phyloP scores from a whole-genome alignment of 2,113 vertebrate genomes.

The Paedocypris sp. region DNA sequence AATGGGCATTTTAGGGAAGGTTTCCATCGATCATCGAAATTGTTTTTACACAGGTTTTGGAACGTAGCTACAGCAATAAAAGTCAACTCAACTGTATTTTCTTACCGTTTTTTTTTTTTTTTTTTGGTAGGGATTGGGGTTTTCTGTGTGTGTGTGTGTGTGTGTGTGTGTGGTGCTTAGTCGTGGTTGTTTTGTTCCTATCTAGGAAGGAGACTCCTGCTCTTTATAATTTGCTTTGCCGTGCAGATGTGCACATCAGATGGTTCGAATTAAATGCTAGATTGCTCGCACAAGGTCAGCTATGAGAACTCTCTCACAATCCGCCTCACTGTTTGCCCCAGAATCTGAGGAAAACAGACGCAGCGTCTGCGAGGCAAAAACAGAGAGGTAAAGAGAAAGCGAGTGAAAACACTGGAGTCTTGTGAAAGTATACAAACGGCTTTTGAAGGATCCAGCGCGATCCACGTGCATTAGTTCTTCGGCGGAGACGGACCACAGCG shows the following conservation, averaged over 20 bases:
- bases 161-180: too few species aligned
- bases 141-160: not conserved
- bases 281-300: slow-evolving; percentile 56
- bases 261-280: slow-evolving; percentile 58
- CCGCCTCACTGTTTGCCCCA: slow-evolving; percentile 36
- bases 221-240: slow-evolving; percentile 51
- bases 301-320: slow-evolving; percentile 49
- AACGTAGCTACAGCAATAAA: too few species aligned
- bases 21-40: too few species aligned
- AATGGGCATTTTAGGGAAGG: too few species aligned
- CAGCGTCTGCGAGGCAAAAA: not conserved
- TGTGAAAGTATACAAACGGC: slow-evolving; percentile 3
- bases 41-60: too few species aligned
- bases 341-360: not conserved
- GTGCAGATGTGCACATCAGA: slow-evolving; percentile 62
- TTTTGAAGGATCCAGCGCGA: too few species aligned
- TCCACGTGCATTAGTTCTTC: too few species aligned
- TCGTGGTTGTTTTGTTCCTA: slow-evolving; percentile 26
- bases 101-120: too few species aligned
- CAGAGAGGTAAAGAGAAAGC: too few species aligned
- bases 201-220: slow-evolving; percentile 16
- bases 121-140: too few species aligned
- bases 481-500: too few species aligned
- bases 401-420: not conserved
- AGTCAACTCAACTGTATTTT: too few species aligned